Base-by-base conservation (phyloP, 2,113 vertebrate species). In the Hiodon tergisus region DNA sequence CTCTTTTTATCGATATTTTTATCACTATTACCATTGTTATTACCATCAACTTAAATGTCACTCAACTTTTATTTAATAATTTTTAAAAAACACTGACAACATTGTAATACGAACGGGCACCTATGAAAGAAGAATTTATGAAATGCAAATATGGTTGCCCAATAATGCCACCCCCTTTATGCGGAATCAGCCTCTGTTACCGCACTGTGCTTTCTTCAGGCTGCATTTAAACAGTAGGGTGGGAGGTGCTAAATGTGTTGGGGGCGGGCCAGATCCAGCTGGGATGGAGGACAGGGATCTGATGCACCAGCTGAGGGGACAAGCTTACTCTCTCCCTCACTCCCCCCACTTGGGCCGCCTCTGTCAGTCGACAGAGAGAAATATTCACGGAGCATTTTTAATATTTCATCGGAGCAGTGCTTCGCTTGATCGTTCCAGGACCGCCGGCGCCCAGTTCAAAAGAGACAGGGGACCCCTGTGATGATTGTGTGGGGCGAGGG, bases 361-460 rank as follows among this genome's bases (percentile, higher is more conserved):
- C 65, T 57, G 53, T 16, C 53, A 57, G 60, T 63, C 51, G 58
- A 67, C 53, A 67, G 65, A 53, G 13, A 55, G 62, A 74, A 74
- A 74, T 74, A 74, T 67, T 58, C 57, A 67, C 48, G 47, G 53
- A 4, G 53, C 5, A 14, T 63, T 57, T 74, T 74, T 67, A 74
- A 74, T 74, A 74, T 74, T 74, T 74, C 63, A 74, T 74, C 14
- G 85, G 82, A 86, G 85, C 82, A 77, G 85, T 82, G 80, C 78
- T 0, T 79, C 86, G 85, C 86, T 87, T 88, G 83, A 89, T 89
- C 86, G 48, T 86, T 67, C 81, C 83, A 76, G 85, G 85, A 85
- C 80, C 31, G 83, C 83, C 78, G 72, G 83, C 86, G 86, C 82
- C 79, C 77, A 86, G 85, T 89, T 89, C 88, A 90, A 89, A 88